phyloP scores from a whole-genome alignment of 2,113 vertebrate genomes.

The Bos javanicus region DNA sequence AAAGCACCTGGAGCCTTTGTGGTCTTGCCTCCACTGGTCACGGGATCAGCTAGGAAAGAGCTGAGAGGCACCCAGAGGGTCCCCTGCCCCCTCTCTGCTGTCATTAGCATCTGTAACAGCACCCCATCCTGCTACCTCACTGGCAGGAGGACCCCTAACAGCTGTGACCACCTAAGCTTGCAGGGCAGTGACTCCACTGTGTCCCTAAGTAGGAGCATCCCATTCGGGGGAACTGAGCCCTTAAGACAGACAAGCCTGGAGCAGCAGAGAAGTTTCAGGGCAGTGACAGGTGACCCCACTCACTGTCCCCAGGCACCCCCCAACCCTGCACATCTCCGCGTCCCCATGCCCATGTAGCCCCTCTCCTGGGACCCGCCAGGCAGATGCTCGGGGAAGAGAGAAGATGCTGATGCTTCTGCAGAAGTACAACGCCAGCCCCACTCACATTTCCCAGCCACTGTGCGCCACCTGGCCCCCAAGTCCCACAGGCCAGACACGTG shows the following conservation, averaged over 20 bases:
- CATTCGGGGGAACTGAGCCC: background rate
- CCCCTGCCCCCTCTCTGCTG: background rate
- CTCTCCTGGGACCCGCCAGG: background rate
- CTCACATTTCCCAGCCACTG: background rate
- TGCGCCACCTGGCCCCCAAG: background rate
- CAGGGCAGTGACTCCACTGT: rapidly evolving
- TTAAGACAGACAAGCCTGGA: rapidly evolving
- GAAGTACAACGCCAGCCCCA: background rate
- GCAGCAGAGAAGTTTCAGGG: no score
- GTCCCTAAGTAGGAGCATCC: background rate
- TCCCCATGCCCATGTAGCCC: background rate
- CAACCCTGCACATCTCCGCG: rapidly evolving
- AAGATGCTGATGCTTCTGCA: background rate
- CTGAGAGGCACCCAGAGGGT: no score
- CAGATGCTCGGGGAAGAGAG: background rate
- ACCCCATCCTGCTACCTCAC: background rate
- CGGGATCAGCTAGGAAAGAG: rapidly evolving
- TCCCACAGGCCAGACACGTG: background rate
- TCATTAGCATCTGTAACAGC: rapidly evolving
- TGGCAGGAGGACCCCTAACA: rapidly evolving
- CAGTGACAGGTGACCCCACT: background rate
- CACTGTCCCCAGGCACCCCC: background rate
- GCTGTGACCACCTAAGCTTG: background rate
- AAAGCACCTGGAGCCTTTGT: rapidly evolving
- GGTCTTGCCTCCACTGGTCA: background rate